Percentiles rank a stretch among this genome's conserved stretches.
Evolutionary conservation across 1,140 invertebrate species (phyloP).

Genomic region (Trachymyrmex septentrionalis): DNA sequence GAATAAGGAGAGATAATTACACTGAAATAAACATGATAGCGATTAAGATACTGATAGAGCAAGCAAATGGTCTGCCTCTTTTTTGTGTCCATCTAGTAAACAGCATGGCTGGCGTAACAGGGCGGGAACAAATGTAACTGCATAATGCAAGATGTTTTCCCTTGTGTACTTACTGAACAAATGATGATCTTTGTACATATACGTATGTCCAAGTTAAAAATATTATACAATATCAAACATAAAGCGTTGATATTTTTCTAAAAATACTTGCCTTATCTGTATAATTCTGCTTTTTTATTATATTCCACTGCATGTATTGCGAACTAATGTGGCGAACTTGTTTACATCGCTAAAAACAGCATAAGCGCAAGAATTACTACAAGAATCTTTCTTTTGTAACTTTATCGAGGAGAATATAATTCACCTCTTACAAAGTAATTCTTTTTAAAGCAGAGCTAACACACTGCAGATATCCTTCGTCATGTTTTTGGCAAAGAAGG

Average conservation of each 20-base stretch:
- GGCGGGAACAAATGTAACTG: not conserved
- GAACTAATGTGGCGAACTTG: constrained; percentile 49
- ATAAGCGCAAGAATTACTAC: constrained; percentile 38
- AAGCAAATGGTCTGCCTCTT: not conserved
- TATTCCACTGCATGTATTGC: constrained; percentile 21
- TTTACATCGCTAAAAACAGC: constrained; percentile 58
- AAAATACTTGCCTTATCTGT: not conserved
- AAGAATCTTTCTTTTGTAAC: constrained; percentile 54
- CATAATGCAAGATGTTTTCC: constrained; percentile 14
- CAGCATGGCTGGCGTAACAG: not conserved
- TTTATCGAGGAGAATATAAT: constrained; percentile 37
- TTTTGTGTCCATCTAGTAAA: not conserved
- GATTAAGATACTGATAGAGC: constrained; percentile 22
- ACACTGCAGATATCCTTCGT: not conserved
- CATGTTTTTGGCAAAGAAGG: constrained; percentile 6
- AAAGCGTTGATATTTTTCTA: not conserved
- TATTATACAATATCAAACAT: not conserved
- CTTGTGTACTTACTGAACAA: not conserved
- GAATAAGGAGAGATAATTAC: not conserved
- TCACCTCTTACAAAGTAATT: constrained; percentile 12
- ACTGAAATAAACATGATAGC: not conserved
- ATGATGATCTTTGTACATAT: not conserved
- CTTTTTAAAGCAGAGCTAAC: constrained; percentile 36
- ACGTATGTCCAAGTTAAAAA: not conserved
- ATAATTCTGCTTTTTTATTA: constrained; percentile 27